phyloP scores from a whole-genome alignment of 2,888 invertebrate species.

The Watsonalla binaria region DNA sequence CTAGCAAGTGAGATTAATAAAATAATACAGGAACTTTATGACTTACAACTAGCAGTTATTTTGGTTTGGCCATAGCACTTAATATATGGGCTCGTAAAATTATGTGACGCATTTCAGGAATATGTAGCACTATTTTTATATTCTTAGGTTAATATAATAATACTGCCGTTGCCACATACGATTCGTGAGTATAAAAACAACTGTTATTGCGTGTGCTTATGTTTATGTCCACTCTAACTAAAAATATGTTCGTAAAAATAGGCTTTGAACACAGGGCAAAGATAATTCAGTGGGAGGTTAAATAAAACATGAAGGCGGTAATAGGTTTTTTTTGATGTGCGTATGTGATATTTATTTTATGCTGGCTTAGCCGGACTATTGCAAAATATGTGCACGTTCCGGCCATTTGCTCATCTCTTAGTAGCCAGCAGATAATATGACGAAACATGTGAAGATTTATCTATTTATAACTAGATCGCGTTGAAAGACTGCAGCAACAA shows the following conservation, averaged over 20 bases:
- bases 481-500: no score
- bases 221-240: neutral
- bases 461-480: no score
- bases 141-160: constrained; percentile 16
- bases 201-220: neutral
- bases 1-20: constrained; percentile 5
- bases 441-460: no score
- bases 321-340: no score
- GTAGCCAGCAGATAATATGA: no score
- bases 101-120: constrained; percentile 25
- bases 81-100: constrained; percentile 33
- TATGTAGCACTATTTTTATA: constrained; percentile 21
- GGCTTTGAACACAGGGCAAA: neutral
- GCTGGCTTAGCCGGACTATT: no score
- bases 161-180: neutral
- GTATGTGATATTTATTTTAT: no score
- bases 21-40: constrained; percentile 19
- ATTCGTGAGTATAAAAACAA: neutral
- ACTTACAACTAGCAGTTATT: constrained; percentile 17
- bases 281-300: no score
- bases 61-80: constrained; percentile 26
- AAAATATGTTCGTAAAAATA: neutral
- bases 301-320: no score
- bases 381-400: no score
- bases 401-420: no score